A percentile compares a stretch with the other conserved stretches of the same genome.
These are phyloP conservation scores for Heliconius hewitsoni DNA, from an alignment of 1,140 invertebrate species.

Conservation along the genomic window DNA sequence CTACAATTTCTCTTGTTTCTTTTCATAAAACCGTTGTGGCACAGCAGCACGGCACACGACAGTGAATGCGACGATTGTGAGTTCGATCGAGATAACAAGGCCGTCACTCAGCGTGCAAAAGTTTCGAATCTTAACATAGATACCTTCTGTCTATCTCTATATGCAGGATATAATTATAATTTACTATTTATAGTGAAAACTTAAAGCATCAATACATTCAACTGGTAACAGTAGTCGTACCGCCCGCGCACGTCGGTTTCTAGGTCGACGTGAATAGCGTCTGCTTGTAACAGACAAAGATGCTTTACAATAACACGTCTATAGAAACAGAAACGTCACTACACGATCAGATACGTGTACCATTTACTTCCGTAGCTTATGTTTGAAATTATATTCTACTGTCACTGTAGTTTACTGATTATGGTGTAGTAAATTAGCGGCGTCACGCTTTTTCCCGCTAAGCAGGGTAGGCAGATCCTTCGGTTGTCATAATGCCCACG, in stretches of 20 bases:
- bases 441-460: too few relatives aligned
- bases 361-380: background rate
- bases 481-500: too few relatives aligned
- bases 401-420: background rate
- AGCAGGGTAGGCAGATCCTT: too few relatives aligned
- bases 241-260: background rate
- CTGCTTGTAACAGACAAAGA: slow-evolving; percentile 9
- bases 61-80: too few relatives aligned
- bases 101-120: too few relatives aligned
- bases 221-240: background rate
- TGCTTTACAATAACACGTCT: background rate
- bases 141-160: too few relatives aligned
- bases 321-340: background rate
- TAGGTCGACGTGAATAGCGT: slow-evolving; percentile 7
- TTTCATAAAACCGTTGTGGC: too few relatives aligned
- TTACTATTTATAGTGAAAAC: background rate
- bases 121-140: too few relatives aligned
- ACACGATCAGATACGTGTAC: background rate
- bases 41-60: too few relatives aligned
- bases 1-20: too few relatives aligned
- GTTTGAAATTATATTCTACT: background rate
- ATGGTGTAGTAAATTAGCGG: background rate
- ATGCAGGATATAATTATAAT: too few relatives aligned
- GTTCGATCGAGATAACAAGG: too few relatives aligned
- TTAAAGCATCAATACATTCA: background rate